Evolutionary conservation across 2,797 vertebrate genomes (phyloP), one percentile per base, ranked within the genome.

Genomic region (Amblyopsis hoosieri): DNA sequence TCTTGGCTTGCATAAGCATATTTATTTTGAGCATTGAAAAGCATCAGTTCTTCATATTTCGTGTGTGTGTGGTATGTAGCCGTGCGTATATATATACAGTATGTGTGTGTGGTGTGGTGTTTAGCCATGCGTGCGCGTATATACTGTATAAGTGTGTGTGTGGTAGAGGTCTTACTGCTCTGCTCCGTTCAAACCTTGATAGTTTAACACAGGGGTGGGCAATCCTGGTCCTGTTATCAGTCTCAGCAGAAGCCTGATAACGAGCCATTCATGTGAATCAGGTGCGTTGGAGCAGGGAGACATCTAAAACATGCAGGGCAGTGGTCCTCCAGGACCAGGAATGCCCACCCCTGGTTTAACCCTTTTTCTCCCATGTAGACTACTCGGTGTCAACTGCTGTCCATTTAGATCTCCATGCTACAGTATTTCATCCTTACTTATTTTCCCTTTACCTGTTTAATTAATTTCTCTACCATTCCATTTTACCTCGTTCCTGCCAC

Each of bases 41-140:
- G 55, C 19, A 45, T 8, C 42, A 51, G 15, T 50, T 29, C 60
- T 62, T 72, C 12, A 63, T 63, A 75, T 59, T 75, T 61, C 67
- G 51, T 69, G 55, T 66, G 51, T 46, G 49, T 58, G 46, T 68
- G 56, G 19, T 67, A 46, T 75, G 50, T 70, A 33, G 58, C 51
- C 64, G 45, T 45, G 54, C n/a, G 46, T 14, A 3, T 48, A 7
- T 50, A 33, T 33, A 1, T 45, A 17, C 17, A 17, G 29, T 23
- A 7, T 46, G 48, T 15, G 45, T 54, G 51, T 15, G 15, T 47
- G 33, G 33, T 5, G 5, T 37, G 33, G 7, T 15, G 29, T 15
- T 13, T 54, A 23, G 19, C 19, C 19, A 33, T 4, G 64, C 33
- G 17, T 51, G 50, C 46, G 23, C 12, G 14, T 42, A 13, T 54